phyloP scores from a whole-genome alignment of 2,797 vertebrate species.

The Argya squamiceps region DNA sequence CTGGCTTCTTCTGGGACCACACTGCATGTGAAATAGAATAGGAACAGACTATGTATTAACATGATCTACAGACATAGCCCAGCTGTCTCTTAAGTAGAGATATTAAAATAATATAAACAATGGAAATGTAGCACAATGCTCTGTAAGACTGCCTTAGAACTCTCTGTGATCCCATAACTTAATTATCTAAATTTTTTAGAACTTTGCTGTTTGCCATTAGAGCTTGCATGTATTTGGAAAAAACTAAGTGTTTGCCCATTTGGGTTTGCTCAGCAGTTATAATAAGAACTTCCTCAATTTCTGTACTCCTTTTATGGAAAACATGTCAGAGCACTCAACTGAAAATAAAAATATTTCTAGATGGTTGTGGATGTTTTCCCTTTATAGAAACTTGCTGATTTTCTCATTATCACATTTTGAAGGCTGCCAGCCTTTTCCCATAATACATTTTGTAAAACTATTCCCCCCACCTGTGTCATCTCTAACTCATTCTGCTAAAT shows the following conservation, averaged over 20 bases:
- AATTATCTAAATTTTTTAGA: not conserved
- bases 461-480: not conserved
- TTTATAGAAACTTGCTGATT: not conserved
- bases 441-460: not conserved
- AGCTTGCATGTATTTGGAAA: not conserved
- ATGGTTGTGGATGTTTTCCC: not conserved
- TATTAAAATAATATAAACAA: not conserved
- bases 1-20: not conserved
- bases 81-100: not conserved
- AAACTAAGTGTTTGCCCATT: not conserved
- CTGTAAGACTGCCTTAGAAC: not conserved
- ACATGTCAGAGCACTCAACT: not conserved
- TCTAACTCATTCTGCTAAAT: not conserved
- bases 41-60: not conserved
- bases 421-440: not conserved
- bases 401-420: not conserved
- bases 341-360: constrained; percentile 15
- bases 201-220: not conserved
- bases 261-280: not conserved
- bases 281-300: constrained; percentile 32
- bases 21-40: not conserved
- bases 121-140: not conserved
- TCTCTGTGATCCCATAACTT: not conserved
- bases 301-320: constrained; percentile 20
- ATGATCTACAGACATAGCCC: not conserved